phyloP scores from a whole-genome alignment of 2,888 invertebrate genomes.

The Eupithecia pulchellata region DNA sequence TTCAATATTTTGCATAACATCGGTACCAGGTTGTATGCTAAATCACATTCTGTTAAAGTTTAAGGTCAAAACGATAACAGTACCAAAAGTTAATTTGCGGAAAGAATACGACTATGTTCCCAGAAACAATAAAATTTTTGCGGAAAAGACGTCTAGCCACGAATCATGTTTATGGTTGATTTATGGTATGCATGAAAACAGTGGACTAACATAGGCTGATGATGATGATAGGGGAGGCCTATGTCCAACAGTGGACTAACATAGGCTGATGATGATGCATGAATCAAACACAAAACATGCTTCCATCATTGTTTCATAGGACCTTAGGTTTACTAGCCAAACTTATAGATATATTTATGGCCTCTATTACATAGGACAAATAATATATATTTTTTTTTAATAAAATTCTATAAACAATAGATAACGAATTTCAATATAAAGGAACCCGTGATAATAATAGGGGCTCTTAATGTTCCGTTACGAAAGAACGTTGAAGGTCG shows the following conservation, averaged over 20 bases:
- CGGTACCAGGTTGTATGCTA: constrained; percentile 28
- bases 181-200: too few relatives aligned
- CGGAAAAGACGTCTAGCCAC: neutral
- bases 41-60: constrained; percentile 25
- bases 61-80: constrained; percentile 31
- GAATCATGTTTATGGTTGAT: neutral
- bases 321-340: too few relatives aligned
- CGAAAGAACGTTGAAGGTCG: constrained; percentile 26
- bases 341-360: too few relatives aligned
- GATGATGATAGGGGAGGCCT: too few relatives aligned
- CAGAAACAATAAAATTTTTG: neutral
- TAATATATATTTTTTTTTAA: too few relatives aligned
- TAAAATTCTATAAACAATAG: neutral
- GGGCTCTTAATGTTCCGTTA: neutral
- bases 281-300: too few relatives aligned
- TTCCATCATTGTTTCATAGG: too few relatives aligned
- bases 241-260: too few relatives aligned
- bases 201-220: too few relatives aligned
- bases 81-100: constrained; percentile 23
- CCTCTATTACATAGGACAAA: too few relatives aligned
- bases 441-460: neutral
- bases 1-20: constrained; percentile 20
- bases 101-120: constrained; percentile 11
- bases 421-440: neutral
- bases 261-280: too few relatives aligned